Evolutionary conservation across 2,888 invertebrate species (phyloP).

Genomic region (Oeneis ivallda): DNA sequence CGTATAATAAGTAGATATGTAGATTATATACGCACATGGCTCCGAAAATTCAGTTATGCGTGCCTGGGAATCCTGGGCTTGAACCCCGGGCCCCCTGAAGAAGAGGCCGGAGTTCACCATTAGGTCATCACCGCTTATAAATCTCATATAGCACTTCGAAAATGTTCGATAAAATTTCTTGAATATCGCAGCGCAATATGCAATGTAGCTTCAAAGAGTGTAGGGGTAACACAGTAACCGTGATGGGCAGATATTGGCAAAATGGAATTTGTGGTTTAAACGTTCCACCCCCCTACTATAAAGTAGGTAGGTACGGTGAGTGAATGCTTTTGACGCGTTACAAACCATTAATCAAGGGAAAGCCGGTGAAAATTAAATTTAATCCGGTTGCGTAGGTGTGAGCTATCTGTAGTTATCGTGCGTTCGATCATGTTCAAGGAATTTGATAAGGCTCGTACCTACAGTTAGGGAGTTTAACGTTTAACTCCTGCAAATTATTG

Average conservation of each 20-base stretch:
- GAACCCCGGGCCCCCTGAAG: no score
- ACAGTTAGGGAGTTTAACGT: no score
- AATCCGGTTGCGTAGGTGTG: conserved; percentile 4
- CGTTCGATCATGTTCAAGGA: conserved; percentile 1
- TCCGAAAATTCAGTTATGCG: no score
- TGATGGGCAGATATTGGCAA: conserved; percentile 25
- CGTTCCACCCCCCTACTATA: conserved; percentile 5
- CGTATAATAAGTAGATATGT: no score
- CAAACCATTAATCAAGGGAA: conserved; percentile 20
- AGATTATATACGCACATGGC: no score
- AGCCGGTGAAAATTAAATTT: conserved; percentile 21
- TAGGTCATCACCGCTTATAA: not conserved
- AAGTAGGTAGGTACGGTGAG: conserved; percentile 1
- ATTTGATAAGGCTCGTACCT: not conserved
- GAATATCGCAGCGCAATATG: conserved; percentile 18
- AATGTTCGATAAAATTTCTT: conserved; percentile 21
- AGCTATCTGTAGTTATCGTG: not conserved
- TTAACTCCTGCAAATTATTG: no score
- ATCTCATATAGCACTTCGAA: conserved; percentile 16
- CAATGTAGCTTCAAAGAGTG: conserved; percentile 16
- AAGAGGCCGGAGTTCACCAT: no score
- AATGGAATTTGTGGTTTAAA: conserved; percentile 24
- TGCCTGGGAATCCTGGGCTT: no score
- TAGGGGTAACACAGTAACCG: conserved; percentile 17
- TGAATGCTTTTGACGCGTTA: conserved; percentile 25